Evolutionary conservation across 1,140 invertebrate genomes (phyloP).

Genomic region (Drosophila hydei): DNA sequence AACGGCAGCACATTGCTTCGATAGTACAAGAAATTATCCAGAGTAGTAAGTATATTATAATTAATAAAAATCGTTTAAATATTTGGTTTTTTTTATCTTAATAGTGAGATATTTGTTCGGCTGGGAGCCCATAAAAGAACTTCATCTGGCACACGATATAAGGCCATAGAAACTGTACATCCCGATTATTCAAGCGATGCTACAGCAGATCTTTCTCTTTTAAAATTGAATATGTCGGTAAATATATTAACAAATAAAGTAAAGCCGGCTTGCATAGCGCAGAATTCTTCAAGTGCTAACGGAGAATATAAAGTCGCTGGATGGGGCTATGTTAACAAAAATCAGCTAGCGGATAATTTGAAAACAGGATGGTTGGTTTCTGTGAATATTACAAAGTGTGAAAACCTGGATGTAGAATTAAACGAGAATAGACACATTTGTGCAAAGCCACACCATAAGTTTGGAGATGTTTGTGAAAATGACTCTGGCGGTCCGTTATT

Average conservation of each 20-base stretch:
- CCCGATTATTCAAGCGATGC: neutral
- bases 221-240: neutral
- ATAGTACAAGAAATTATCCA: neutral
- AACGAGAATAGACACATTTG: neutral
- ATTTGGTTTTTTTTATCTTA: neutral
- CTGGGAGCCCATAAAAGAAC: slow-evolving; percentile 7
- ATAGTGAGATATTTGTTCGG: neutral
- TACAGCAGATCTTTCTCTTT: slow-evolving; percentile 10
- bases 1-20: slow-evolving; percentile 30
- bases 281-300: too few relatives aligned
- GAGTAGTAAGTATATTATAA: neutral
- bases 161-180: neutral
- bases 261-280: slow-evolving; percentile 12
- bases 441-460: neutral
- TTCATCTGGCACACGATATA: neutral
- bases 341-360: neutral
- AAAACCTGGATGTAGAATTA: accelerated
- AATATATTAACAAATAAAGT: slow-evolving; percentile 7
- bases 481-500: slow-evolving; percentile 38
- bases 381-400: neutral
- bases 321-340: neutral
- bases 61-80: too few relatives aligned
- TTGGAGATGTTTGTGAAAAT: slow-evolving; percentile 6
- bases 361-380: neutral
- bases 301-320: slow-evolving; percentile 1